These are phyloP conservation scores for Drosophila pseudoobscura DNA, from an alignment of 1,140 invertebrate genomes.

Conservation along the genomic window DNA sequence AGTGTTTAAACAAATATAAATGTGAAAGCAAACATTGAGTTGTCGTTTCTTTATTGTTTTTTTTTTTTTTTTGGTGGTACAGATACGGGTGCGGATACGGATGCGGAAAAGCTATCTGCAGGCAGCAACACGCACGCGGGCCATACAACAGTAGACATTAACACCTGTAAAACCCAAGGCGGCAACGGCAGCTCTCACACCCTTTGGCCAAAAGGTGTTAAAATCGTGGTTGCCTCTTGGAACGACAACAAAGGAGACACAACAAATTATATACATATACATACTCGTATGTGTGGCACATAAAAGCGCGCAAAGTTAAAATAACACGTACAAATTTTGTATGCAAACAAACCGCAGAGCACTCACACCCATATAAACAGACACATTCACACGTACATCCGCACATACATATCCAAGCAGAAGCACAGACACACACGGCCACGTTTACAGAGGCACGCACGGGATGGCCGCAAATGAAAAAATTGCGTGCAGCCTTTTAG, in stretches of 20 bases:
- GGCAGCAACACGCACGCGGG: conserved; percentile 54
- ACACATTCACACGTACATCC: background rate
- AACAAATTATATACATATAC: conserved; percentile 48
- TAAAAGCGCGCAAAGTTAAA: conserved; percentile 62
- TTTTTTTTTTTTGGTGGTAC: conserved; percentile 13
- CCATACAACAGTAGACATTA: conserved; percentile 67
- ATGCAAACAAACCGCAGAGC: conserved; percentile 68
- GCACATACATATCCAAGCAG: conserved; percentile 4
- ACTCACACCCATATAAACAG: conserved; percentile 14
- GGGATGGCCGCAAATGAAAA: conserved; percentile 62
- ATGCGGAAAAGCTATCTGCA: conserved; percentile 60
- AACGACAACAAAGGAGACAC: conserved; percentile 40
- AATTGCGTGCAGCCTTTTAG: conserved; percentile 78
- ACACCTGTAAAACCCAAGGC: conserved; percentile 70
- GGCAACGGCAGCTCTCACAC: background rate
- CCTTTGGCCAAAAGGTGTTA: conserved; percentile 51
- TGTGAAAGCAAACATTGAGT: conserved; percentile 58
- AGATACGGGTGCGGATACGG: conserved; percentile 26
- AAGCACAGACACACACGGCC: conserved; percentile 1
- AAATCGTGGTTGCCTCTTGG: conserved; percentile 41
- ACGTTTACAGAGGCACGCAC: conserved; percentile 34
- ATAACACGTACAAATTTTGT: conserved; percentile 72
- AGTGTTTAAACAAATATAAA: conserved; percentile 77
- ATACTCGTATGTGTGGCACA: conserved; percentile 40
- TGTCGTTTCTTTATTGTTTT: conserved; percentile 32